Base-by-base conservation (phyloP, 1,140 invertebrate genomes). In the Plutomurus gul region DNA sequence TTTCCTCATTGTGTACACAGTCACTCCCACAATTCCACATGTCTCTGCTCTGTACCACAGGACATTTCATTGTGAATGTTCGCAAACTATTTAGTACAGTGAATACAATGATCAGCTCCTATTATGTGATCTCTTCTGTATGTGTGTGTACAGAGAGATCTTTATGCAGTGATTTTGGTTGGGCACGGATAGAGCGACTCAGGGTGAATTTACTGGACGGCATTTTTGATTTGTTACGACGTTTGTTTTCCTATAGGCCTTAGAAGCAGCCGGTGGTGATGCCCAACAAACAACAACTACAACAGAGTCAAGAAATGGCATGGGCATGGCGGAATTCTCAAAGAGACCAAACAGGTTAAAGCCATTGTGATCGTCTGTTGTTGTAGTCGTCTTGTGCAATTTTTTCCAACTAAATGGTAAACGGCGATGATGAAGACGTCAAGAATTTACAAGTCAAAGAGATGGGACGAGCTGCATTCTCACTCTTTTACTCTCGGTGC, bases 371-470 rank as follows among this genome's bases (percentile, higher is more conserved):
- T 65, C 56, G 27, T 65, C 36, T 65, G 56, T 65, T 65, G 56
- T 65, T 65, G 56, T 72, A 72, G 39, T 74, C 18, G 16, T 56
- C 47, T 76, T 60, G 75, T 76, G 75, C 75, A 56, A 76, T 76
- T 76, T 76, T 60, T 56, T 43, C n/a, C 56, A 65, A 65, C 56
- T 30, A 65, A 65, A 51, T 47, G 27, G 43, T 75, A 75, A 75
- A 51, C 49, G 73, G 40, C 40, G 36, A 22, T 75, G 47, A 75
- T 49, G 73, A 75, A 51, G 73, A 47, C 73, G 33, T 75, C 43
- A 75, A 51, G 73, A 75, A 75, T 75, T 75, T 49, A 20, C 40
- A 30, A 75, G 27, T 46, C 30, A 75, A 75, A 49, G 72, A 75
- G 40, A 36, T 43, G 40, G 18, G 43, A 47, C 18, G 43, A 43